Conservation (phyloP, 2,113 vertebrate species). For the Bos indicus region DNA sequence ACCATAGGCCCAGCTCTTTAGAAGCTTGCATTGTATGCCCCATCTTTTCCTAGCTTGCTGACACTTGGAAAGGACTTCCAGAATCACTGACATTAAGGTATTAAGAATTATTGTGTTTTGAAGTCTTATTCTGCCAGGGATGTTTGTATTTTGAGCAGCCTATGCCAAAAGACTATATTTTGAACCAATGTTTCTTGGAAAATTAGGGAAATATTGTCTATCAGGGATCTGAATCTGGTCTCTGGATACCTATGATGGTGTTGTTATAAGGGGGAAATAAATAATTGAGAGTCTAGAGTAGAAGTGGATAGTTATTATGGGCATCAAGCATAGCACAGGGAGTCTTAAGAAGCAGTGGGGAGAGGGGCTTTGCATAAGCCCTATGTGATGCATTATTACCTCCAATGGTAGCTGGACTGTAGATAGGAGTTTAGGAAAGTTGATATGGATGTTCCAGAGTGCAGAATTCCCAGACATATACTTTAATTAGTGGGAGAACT, state of each 20-base stretch:
- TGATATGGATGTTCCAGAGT: neutral
- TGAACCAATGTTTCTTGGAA: neutral
- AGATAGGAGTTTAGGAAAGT: neutral
- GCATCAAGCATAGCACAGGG: neutral
- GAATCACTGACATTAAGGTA: neutral
- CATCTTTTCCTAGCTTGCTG: neutral
- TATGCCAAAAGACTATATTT: conserved; percentile 1
- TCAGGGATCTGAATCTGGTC: neutral
- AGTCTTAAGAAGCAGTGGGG: neutral
- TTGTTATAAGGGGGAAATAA: too few relatives aligned
- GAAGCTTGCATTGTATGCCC: neutral
- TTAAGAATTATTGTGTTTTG: neutral
- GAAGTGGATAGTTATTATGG: neutral
- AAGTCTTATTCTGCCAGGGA: neutral
- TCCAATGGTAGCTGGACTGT: neutral
- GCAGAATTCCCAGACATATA: neutral
- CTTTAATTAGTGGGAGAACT: neutral
- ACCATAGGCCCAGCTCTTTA: neutral
- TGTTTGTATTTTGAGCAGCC: neutral
- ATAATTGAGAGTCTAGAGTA: neutral
- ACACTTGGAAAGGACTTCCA: neutral
- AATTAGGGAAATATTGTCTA: neutral
- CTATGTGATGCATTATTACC: neutral
- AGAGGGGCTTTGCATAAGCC: neutral
- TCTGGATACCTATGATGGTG: neutral